Percentiles rank a stretch among this genome's conserved stretches.
phyloP scores from a whole-genome alignment of 2,113 vertebrate species.

The Herpailurus yagouaroundi region DNA sequence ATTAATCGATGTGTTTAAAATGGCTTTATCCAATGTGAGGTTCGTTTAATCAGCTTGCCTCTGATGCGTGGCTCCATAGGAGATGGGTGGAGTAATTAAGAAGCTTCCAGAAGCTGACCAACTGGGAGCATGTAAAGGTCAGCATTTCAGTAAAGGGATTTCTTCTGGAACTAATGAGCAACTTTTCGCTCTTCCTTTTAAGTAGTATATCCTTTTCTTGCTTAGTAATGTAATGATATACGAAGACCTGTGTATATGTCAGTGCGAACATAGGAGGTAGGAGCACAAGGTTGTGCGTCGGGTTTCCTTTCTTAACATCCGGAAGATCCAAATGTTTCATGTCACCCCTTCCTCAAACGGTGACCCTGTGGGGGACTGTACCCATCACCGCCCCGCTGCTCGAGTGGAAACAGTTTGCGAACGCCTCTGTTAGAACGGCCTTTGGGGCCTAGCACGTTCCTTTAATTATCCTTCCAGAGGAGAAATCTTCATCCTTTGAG shows the following conservation, averaged over 20 bases:
- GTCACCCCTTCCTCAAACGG: not conserved
- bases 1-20: conserved; percentile 61
- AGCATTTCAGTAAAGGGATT: conserved; percentile 54
- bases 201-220: conserved; percentile 49
- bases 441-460: not conserved
- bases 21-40: conserved; percentile 14
- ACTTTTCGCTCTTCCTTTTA: not conserved
- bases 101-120: conserved; percentile 40
- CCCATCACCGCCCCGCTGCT: not conserved
- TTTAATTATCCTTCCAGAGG: not conserved
- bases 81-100: not conserved
- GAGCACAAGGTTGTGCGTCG: not conserved
- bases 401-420: not conserved
- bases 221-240: conserved; percentile 55
- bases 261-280: not conserved
- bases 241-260: not conserved
- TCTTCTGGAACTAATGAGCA: conserved; percentile 39
- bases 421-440: not conserved
- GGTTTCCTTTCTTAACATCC: not conserved
- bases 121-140: not conserved
- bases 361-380: not conserved
- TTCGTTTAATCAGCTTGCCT: not conserved
- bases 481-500: conserved; percentile 2
- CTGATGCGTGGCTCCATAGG: not conserved
- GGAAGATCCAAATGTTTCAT: not conserved